A percentile compares a stretch with the other conserved stretches of the same genome.
Conservation (phyloP, 2,888 invertebrate species). For the Aleiodes leptofemur region DNA sequence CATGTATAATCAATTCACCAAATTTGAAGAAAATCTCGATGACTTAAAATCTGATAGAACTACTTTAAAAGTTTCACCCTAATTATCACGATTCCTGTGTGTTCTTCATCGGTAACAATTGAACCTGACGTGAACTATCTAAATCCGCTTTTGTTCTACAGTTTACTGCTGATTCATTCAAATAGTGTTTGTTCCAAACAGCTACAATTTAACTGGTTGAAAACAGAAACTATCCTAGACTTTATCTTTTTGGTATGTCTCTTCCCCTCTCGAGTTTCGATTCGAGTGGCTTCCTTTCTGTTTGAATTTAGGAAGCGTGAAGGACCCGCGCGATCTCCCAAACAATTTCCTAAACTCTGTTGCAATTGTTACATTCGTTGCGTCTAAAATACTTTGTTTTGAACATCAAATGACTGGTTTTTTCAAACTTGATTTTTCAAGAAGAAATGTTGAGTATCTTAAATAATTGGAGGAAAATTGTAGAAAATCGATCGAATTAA, state of each 20-base stretch:
- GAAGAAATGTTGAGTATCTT: too few species aligned
- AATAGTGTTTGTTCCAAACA: conserved; percentile 72
- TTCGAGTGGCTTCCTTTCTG: too few species aligned
- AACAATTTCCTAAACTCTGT: background rate
- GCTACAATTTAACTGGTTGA: conserved; percentile 63
- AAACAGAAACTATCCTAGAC: background rate
- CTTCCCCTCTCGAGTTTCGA: too few species aligned
- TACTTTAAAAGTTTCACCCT: too few species aligned
- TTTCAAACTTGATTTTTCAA: too few species aligned
- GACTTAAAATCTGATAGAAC: too few species aligned
- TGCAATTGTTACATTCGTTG: background rate
- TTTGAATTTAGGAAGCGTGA: conserved; percentile 10
- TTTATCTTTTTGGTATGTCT: background rate
- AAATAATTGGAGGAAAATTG: too few species aligned
- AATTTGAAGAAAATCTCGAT: too few species aligned
- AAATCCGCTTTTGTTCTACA: conserved; percentile 60
- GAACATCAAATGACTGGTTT: background rate
- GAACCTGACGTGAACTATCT: conserved; percentile 1
- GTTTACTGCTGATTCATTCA: conserved; percentile 74
- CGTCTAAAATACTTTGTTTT: background rate
- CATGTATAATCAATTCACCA: too few species aligned
- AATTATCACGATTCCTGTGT: background rate
- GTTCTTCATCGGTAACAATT: background rate
- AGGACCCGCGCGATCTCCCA: background rate
- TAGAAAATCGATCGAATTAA: too few species aligned